Percentiles rank a stretch among this genome's conserved stretches.
Evolutionary conservation across 2,888 invertebrate genomes (phyloP).

Genomic region (Chamaedrilus cognettii): DNA sequence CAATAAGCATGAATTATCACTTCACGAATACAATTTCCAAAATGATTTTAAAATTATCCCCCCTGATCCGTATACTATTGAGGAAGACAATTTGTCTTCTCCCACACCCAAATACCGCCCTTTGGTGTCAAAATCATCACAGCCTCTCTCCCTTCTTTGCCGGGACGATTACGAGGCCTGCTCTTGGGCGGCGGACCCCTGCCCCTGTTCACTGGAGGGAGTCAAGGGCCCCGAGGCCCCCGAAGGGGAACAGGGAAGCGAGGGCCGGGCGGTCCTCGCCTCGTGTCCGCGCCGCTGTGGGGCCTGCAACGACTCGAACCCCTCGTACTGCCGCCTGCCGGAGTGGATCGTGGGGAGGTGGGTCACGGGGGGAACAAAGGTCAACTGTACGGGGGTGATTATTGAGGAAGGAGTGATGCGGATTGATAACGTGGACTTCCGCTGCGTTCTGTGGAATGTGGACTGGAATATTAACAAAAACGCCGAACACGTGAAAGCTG

Average conservation of each 20-base stretch:
- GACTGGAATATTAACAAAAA: too few species aligned
- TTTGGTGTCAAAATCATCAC: too few species aligned
- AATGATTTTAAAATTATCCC: too few species aligned
- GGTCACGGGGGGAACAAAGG: background rate
- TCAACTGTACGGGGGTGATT: background rate
- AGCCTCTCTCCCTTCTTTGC: slow-evolving; percentile 8
- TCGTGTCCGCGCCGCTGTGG: slow-evolving; percentile 10
- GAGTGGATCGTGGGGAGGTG: slow-evolving; percentile 2
- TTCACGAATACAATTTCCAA: too few species aligned
- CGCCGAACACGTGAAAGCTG: too few species aligned
- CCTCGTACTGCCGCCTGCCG: background rate
- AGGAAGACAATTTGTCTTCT: too few species aligned
- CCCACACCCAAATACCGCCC: background rate
- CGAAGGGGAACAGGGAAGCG: too few species aligned
- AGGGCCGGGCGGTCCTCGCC: background rate
- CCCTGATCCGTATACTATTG: too few species aligned
- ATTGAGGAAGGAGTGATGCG: background rate
- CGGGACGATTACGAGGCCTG: slow-evolving; percentile 14
- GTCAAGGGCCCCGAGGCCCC: background rate
- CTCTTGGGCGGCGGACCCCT: background rate
- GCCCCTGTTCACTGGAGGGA: too few species aligned
- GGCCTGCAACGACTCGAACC: background rate
- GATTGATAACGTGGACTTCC: background rate
- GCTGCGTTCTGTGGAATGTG: too few species aligned
- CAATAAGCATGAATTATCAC: too few species aligned